phyloP scores from a whole-genome alignment of 1,140 invertebrate species.

The Rhagoletis zephyria region DNA sequence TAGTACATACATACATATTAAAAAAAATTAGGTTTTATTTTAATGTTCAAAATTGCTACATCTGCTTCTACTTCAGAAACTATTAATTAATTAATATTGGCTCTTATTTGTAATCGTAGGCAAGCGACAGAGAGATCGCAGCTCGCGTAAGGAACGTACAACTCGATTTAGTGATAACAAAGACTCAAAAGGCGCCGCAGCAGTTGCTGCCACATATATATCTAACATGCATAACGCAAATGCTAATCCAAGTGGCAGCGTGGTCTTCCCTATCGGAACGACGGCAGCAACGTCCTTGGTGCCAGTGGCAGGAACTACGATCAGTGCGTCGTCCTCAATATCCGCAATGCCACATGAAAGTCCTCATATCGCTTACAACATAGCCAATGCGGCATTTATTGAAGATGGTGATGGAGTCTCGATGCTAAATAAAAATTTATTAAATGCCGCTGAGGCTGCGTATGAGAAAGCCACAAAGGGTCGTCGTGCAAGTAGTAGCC shows the following conservation, averaged over 20 bases:
- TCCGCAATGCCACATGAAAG: neutral
- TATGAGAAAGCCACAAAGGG: slow-evolving; percentile 34
- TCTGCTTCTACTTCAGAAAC: neutral
- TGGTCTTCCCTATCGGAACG: neutral
- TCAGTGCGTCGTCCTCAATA: neutral
- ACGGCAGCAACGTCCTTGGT: neutral
- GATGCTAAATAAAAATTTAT: slow-evolving; percentile 15
- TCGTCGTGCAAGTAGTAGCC: neutral
- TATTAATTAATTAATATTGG: neutral
- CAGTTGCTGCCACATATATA: slow-evolving; percentile 58
- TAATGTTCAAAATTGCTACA: too few species aligned
- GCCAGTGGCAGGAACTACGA: neutral
- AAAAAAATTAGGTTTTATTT: too few species aligned
- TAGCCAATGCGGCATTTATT: slow-evolving; percentile 2
- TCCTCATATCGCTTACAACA: slow-evolving; percentile 23
- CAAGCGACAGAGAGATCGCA: slow-evolving; percentile 62
- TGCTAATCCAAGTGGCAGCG: neutral
- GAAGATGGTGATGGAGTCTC: neutral
- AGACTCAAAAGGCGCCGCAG: slow-evolving; percentile 62
- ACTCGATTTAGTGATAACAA: slow-evolving; percentile 71
- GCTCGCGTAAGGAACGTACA: slow-evolving; percentile 65
- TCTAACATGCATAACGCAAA: slow-evolving; percentile 59
- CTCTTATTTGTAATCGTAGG: slow-evolving; percentile 54
- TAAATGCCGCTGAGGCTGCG: slow-evolving; percentile 45
- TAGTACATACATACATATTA: too few species aligned